phyloP scores from a whole-genome alignment of 2,797 vertebrate genomes.

The Eospalax fontanierii region DNA sequence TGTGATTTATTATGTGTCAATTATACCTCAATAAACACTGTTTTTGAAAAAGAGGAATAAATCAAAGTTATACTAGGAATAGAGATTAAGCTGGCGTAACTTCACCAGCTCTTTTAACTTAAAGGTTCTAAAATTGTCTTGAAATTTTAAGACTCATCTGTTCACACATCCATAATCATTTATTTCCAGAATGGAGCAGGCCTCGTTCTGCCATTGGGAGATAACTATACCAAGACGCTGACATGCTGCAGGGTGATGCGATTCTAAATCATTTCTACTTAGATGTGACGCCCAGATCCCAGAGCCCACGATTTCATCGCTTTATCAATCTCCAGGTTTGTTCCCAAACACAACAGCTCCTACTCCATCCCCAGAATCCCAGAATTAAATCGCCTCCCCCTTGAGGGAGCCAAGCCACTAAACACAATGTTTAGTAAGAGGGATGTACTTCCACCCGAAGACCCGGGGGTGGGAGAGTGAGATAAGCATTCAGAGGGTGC shows the following conservation, averaged over 20 bases:
- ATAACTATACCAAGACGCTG: conserved; percentile 47
- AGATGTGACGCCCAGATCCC: conserved; percentile 37
- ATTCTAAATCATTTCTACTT: conserved; percentile 67
- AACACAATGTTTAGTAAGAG: not conserved
- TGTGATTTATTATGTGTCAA: conserved; percentile 41
- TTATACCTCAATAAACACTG: conserved; percentile 47
- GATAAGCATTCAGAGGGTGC: not conserved
- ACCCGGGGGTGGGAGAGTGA: not conserved
- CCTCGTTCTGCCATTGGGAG: conserved; percentile 65
- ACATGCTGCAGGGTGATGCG: conserved; percentile 48
- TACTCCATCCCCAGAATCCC: conserved; percentile 54
- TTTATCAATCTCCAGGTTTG: conserved; percentile 62
- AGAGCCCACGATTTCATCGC: conserved; percentile 8
- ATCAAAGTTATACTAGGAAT: conserved; percentile 36
- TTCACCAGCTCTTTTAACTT: conserved; percentile 62
- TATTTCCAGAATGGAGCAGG: conserved; percentile 74
- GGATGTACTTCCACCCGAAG: not conserved
- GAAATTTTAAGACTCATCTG: conserved; percentile 72
- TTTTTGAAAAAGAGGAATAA: conserved; percentile 43
- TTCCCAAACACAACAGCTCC: conserved; percentile 11
- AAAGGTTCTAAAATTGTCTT: conserved; percentile 71
- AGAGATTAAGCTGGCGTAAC: conserved; percentile 43
- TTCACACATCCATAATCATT: conserved; percentile 71
- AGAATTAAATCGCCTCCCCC: conserved; percentile 58
- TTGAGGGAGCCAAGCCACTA: conserved; percentile 1